phyloP scores from a whole-genome alignment of 2,888 invertebrate genomes.

The Oegoconia quadripuncta region DNA sequence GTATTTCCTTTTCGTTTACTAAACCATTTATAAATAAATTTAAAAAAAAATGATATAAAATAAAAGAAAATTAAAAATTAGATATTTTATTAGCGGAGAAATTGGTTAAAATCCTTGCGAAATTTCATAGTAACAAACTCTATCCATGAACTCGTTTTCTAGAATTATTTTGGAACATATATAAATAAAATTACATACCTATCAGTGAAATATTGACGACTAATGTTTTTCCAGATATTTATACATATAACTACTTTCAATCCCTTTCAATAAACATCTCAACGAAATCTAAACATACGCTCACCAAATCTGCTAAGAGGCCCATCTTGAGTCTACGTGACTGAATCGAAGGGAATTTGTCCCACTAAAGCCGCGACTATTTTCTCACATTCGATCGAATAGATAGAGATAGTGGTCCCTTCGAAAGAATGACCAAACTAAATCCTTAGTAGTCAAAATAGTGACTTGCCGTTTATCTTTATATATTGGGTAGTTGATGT shows the following conservation, averaged over 20 bases:
- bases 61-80: no score
- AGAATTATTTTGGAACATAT: no score
- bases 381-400: constrained; percentile 68
- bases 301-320: constrained; percentile 68
- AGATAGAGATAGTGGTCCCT: constrained; percentile 70
- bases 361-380: constrained; percentile 67
- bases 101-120: background rate
- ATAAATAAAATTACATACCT: background rate
- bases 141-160: no score
- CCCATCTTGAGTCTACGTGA: constrained; percentile 68
- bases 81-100: no score
- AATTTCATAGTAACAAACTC: no score
- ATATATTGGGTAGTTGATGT: constrained; percentile 12
- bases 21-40: no score
- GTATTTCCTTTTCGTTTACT: no score
- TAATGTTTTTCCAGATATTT: no score
- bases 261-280: constrained; percentile 62
- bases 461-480: constrained; percentile 49
- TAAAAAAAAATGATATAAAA: no score
- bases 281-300: constrained; percentile 62
- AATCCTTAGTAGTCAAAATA: constrained; percentile 69
- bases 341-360: constrained; percentile 75
- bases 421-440: constrained; percentile 57
- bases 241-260: no score
- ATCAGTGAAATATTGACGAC: no score